These are phyloP conservation scores for Plectropomus leopardus DNA, from an alignment of 2,113 vertebrate species.

Conservation along the genomic window DNA sequence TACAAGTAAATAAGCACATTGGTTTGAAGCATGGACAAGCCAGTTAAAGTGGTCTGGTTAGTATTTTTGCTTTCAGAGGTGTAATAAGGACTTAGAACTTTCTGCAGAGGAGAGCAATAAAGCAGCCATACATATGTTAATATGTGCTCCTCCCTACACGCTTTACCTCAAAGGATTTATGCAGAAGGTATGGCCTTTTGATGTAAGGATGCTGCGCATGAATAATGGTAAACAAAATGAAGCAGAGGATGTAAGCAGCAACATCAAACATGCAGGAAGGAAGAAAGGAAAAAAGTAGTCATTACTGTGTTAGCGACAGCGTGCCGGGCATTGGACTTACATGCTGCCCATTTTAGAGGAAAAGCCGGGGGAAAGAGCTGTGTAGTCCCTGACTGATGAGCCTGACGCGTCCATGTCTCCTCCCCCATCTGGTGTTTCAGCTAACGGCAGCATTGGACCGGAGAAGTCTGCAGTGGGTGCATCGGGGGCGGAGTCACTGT, in stretches of 20 bases:
- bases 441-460: slow-evolving; percentile 80
- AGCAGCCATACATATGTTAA: slow-evolving; percentile 27
- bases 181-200: not conserved
- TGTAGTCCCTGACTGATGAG: slow-evolving; percentile 89
- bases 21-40: slow-evolving; percentile 11
- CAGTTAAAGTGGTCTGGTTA: slow-evolving; percentile 43
- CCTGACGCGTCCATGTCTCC: slow-evolving; percentile 84
- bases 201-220: slow-evolving; percentile 28
- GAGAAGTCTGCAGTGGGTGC: slow-evolving; percentile 83
- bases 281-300: not conserved
- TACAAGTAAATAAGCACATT: not conserved
- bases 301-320: slow-evolving; percentile 37
- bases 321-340: slow-evolving; percentile 89
- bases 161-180: slow-evolving; percentile 11
- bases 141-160: slow-evolving; percentile 14
- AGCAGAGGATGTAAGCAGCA: slow-evolving; percentile 32
- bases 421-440: slow-evolving; percentile 87
- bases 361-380: slow-evolving; percentile 87
- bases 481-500: slow-evolving; percentile 89
- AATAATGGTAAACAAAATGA: slow-evolving; percentile 22
- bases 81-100: not conserved
- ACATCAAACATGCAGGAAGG: slow-evolving; percentile 58
- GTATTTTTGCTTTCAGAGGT: slow-evolving; percentile 9
- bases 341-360: slow-evolving; percentile 95
- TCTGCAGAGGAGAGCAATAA: slow-evolving; percentile 3